Conservation (phyloP, 2,113 vertebrate genomes). For the Notothenia coriiceps region DNA sequence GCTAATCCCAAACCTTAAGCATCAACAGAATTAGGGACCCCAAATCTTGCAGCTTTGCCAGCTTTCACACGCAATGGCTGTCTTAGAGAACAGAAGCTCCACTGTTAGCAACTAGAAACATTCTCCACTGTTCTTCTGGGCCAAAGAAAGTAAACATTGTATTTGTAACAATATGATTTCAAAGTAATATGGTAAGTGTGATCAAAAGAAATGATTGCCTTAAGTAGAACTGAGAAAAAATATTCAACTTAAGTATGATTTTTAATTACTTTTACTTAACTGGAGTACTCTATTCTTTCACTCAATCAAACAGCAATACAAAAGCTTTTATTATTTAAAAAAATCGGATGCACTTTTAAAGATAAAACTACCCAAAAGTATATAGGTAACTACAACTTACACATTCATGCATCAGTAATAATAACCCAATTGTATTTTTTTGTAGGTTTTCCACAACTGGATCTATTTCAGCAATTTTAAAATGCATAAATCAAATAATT, state of each 20-base stretch:
- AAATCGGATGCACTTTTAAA: no score
- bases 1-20: conserved; percentile 63
- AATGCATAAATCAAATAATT: background rate
- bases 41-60: conserved; percentile 42
- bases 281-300: background rate
- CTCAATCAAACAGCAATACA: no score
- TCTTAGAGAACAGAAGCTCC: conserved; percentile 21
- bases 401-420: no score
- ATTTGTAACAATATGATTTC: no score
- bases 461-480: background rate
- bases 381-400: no score
- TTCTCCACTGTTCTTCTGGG: background rate
- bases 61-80: conserved; percentile 40
- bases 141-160: background rate
- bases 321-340: no score
- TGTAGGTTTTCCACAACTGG: background rate
- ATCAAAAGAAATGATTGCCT: background rate
- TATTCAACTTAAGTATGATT: background rate
- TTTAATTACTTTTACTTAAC: background rate
- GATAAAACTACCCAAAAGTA: no score
- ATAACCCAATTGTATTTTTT: no score
- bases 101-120: conserved; percentile 1
- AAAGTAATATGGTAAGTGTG: background rate
- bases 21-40: conserved; percentile 52
- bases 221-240: background rate